Evolutionary conservation across 2,888 invertebrate genomes (phyloP), one percentile per base, ranked within the genome.

Genomic region (Eupithecia inturbata): DNA sequence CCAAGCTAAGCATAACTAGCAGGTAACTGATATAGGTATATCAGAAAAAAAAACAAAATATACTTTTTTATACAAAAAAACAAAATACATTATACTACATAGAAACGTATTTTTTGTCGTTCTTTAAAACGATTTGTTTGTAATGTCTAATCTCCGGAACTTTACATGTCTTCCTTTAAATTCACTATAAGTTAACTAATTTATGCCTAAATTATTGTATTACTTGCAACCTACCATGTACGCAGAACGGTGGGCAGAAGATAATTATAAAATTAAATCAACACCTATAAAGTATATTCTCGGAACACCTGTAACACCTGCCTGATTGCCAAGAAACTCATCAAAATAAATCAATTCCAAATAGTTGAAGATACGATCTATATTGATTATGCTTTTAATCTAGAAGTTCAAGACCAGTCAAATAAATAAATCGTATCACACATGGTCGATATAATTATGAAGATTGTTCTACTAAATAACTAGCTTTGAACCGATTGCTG

Each of bases 281-380:
- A 64, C 64, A 64, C 64, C 64, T 64, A n/a, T 39, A 39, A 7
- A 19, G 36, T 64, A 39, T 64, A 39, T 64, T 64, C 64, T 64
- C 36, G 36, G 33, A 68, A 16, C 53, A 74, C 68, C 71, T 74
- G 71, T 71, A 68, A 45, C 53, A 68, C 64, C 68, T 64, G 62
- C 41, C 39, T 19, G 31, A 28, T 33, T 73, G 73, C 74, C 74
- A 74, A 71, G 64, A 74, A 68, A 68, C 71, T 63, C 63, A 74
- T 74, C 64, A 71, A 71, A 45, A 71, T 68, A 63, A 71, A 68
- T 71, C 71, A 31, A 70, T 67, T 71, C 53, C 41, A 63, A 70
- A 67, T 73, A 70, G 49, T 36, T 73, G 73, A 64, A 64, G 36
- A 68, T 31, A 26, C 22, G 39, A 60, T 22, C 53, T 53, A 53